A percentile compares a stretch with the other conserved stretches of the same genome.
Evolutionary conservation across 2,888 invertebrate species (phyloP).

Genomic region (Rhopalosiphum nymphaeae): DNA sequence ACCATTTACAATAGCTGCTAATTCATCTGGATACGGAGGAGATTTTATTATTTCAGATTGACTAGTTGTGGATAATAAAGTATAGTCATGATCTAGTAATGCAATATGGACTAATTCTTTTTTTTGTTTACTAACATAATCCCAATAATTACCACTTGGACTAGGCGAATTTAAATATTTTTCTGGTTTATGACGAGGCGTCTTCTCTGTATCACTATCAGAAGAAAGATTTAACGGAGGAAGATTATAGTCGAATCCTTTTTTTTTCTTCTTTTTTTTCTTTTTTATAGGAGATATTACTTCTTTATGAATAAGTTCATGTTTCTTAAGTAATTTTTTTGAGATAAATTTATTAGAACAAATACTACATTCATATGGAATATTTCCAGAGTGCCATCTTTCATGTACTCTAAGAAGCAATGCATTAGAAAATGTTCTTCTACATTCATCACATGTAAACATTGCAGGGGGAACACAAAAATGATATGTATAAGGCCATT

Average conservation of each 20-base stretch:
- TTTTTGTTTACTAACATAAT: constrained; percentile 63
- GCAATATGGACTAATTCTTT: constrained; percentile 59
- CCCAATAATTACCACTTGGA: constrained; percentile 61
- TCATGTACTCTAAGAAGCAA: constrained; percentile 87
- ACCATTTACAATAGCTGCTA: constrained; percentile 34
- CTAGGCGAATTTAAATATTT: constrained; percentile 50
- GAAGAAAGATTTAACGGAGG: constrained; percentile 85
- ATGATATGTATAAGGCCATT: constrained; percentile 93
- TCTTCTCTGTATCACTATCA: constrained; percentile 76
- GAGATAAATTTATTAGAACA: constrained; percentile 87
- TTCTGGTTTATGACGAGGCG: constrained; percentile 55
- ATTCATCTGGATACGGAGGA: constrained; percentile 54
- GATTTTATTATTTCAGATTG: constrained; percentile 48
- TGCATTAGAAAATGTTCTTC: constrained; percentile 80
- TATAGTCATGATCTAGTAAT: constrained; percentile 60
- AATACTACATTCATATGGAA: constrained; percentile 80
- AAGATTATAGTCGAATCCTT: constrained; percentile 78
- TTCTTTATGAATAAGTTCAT: constrained; percentile 70
- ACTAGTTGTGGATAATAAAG: constrained; percentile 13
- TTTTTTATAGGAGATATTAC: constrained; percentile 36
- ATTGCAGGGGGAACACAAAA: constrained; percentile 86
- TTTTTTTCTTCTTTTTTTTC: constrained; percentile 70
- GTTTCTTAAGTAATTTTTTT: constrained; percentile 81
- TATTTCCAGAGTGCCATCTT: constrained; percentile 80
- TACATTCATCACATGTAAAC: constrained; percentile 87